Percentiles rank a stretch among this genome's conserved stretches.
phyloP scores from a whole-genome alignment of 2,888 invertebrate species.

The Onthophagus sagittarius region DNA sequence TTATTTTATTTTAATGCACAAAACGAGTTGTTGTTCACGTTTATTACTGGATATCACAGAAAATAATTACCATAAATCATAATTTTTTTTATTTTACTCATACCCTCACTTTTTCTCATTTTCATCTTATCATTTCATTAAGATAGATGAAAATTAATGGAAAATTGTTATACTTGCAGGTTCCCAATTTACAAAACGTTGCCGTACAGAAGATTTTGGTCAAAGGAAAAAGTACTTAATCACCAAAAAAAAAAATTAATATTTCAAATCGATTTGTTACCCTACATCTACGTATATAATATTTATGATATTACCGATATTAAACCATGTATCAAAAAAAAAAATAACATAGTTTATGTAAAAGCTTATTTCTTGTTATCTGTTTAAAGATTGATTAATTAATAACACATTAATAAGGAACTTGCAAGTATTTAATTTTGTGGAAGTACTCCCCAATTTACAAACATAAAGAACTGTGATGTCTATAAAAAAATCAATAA shows the following conservation, averaged over 20 bases:
- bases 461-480: too few species aligned
- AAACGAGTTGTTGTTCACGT: conserved; percentile 13
- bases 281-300: too few species aligned
- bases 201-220: conserved; percentile 5
- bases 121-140: too few species aligned
- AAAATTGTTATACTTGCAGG: conserved; percentile 9
- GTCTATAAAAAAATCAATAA: too few species aligned
- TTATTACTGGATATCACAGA: conserved; percentile 26
- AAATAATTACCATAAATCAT: conserved; percentile 17
- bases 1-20: conserved; percentile 1
- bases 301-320: too few species aligned
- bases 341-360: too few species aligned
- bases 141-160: background rate
- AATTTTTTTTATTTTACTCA: background rate
- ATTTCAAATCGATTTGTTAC: too few species aligned
- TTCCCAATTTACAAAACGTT: conserved; percentile 7
- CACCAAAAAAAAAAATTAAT: too few species aligned
- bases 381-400: background rate
- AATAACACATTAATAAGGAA: background rate
- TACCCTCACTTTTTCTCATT: too few species aligned
- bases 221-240: conserved; percentile 1
- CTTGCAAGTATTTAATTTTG: background rate
- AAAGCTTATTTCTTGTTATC: background rate
- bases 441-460: background rate
- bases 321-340: too few species aligned